Evolutionary conservation across 23 tunicate genomes (phyloP), one percentile per base, ranked within the genome.

Genomic region (Aplidium turbinatum): DNA sequence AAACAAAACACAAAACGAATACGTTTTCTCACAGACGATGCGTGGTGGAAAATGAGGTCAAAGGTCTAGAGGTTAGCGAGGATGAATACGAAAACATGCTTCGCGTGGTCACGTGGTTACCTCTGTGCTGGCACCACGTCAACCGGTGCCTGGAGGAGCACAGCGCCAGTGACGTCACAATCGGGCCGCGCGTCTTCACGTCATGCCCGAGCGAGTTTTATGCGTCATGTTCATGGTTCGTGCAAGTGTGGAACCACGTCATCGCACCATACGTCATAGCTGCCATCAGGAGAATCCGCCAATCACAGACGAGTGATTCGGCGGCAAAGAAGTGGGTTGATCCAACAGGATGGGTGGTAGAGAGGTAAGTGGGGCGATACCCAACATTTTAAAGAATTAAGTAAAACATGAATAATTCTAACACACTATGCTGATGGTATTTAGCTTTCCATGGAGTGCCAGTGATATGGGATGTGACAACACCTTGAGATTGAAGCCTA

Each of bases 121-220:
- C 96, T 28, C 79, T 88, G 52, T 88, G 96, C 61, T 88, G 96
- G 96, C 96, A 88, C 55, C 96, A 81, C 20, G 74, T 88, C 31
- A 88, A 88, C 68, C 35, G 96, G 36, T 77, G 85, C 58, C 73
- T 88, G n/a, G 87, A 81, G 45, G 21, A 48, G 3, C 77, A 81
- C 16, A 42, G 74, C 53, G 67, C 80, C 19, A 32, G 29, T 0
- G 82, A 76, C 21, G 87, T 86, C 47, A 75, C 83, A 18, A 76
- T 88, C 32, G 96, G 94, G 0, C 82, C 94, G 0, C 47, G 85
- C 13, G 75, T 81, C 19, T 88, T 88, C 35, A 55, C 82, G 9
- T 79, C 85, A 4, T 76, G 81, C 31, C 96, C 96, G 0, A 23
- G 48, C 22, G 76, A 81, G 28, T 80, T 88, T 38, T 75, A 87